phyloP scores from a whole-genome alignment of 2,113 vertebrate species.

The Ochotona curzoniae region DNA sequence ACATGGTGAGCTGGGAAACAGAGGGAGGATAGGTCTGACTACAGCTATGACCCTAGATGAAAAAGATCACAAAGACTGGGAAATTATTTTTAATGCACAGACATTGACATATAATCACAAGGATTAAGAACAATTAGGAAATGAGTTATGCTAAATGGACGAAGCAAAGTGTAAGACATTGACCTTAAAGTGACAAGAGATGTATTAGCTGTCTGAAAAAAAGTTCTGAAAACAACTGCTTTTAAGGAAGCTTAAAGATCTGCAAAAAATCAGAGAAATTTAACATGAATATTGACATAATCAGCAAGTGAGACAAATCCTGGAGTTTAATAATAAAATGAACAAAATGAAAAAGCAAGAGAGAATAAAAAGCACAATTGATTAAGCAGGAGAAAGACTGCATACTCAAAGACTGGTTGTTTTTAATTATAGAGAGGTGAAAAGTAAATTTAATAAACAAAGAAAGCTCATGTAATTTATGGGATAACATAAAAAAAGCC shows the following conservation, averaged over 20 bases:
- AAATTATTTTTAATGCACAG: not conserved
- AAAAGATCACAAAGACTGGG: not conserved
- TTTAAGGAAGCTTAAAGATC: not conserved
- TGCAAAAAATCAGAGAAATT: not conserved
- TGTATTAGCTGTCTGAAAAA: not conserved
- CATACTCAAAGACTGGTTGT: too few relatives aligned
- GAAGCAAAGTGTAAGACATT: not conserved
- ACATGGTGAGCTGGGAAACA: too few relatives aligned
- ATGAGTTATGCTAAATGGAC: not conserved
- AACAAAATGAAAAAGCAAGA: not conserved
- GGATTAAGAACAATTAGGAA: not conserved
- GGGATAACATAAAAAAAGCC: not conserved
- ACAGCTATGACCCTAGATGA: not conserved
- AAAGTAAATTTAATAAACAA: not conserved
- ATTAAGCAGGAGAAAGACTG: not conserved
- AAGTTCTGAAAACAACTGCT: not conserved
- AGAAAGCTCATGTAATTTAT: not conserved
- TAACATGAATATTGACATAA: not conserved
- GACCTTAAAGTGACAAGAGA: not conserved
- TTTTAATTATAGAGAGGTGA: not conserved
- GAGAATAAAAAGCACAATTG: too few relatives aligned
- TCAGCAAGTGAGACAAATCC: not conserved
- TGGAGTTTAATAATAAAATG: not conserved
- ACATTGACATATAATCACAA: not conserved
- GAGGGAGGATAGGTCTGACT: too few relatives aligned